These are phyloP conservation scores for Caenorhabditis latens DNA, from an alignment of 1,140 invertebrate species.

Conservation along the genomic window DNA sequence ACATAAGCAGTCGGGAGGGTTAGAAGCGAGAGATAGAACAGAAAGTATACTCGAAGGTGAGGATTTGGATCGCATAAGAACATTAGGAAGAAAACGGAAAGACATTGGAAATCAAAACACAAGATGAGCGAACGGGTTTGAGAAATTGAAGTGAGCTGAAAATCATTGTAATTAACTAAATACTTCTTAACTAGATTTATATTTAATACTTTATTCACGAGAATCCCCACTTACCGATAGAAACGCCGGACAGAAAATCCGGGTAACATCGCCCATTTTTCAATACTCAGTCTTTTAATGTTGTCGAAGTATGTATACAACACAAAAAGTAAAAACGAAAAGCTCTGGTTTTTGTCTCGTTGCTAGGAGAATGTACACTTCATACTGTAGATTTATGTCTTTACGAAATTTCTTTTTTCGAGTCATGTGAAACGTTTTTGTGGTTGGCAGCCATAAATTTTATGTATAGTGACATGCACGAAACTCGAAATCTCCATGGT, in stretches of 20 bases:
- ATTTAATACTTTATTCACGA: not conserved
- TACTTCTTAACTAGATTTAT: not conserved
- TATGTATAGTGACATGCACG: not conserved
- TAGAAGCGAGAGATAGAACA: not conserved
- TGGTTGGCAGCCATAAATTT: not conserved
- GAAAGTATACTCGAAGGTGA: not conserved
- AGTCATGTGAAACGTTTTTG: not conserved
- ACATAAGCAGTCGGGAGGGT: not conserved
- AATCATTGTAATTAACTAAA: too few species aligned
- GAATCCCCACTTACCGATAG: not conserved
- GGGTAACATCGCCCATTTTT: not conserved
- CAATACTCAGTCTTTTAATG: not conserved
- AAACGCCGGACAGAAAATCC: conserved; percentile 6
- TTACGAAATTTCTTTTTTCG: not conserved
- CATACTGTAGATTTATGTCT: conserved; percentile 13
- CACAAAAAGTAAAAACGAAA: not conserved
- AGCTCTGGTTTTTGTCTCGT: not conserved
- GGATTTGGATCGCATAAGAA: not conserved
- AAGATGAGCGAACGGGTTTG: not conserved
- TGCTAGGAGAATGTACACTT: not conserved
- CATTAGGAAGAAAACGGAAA: not conserved
- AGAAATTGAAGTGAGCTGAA: not conserved
- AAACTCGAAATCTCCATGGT: not conserved
- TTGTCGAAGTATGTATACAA: not conserved
- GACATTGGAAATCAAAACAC: not conserved